These are phyloP conservation scores for Mycteria americana DNA, from an alignment of 2,797 vertebrate species.

Conservation along the genomic window DNA sequence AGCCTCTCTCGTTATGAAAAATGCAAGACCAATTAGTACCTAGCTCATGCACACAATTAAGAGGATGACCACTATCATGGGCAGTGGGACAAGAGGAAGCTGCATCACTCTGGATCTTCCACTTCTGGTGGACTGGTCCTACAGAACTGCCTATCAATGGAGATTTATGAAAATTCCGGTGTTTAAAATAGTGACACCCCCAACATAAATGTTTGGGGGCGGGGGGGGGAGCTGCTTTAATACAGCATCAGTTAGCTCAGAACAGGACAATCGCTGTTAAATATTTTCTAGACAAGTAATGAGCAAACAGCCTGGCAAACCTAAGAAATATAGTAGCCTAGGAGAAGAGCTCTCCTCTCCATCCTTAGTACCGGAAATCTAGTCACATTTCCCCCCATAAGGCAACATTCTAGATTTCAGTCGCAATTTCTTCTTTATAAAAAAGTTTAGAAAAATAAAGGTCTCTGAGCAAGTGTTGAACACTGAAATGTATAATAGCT, in stretches of 20 bases:
- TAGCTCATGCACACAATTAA: not conserved
- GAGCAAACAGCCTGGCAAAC: not conserved
- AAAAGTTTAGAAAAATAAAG: not conserved
- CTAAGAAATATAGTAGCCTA: not conserved
- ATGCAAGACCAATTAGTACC: not conserved
- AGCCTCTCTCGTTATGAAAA: not conserved
- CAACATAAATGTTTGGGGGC: not conserved
- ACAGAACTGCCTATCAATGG: not conserved
- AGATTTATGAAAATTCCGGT: not conserved
- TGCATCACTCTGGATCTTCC: not conserved
- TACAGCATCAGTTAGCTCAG: not conserved
- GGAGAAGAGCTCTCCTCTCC: not conserved
- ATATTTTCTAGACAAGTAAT: not conserved
- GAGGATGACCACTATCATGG: rapidly evolving
- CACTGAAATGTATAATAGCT: not conserved
- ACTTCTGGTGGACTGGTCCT: not conserved
- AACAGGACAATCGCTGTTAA: not conserved
- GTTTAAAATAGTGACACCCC: not conserved
- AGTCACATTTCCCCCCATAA: not conserved
- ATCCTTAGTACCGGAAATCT: not conserved
- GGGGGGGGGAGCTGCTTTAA: not conserved
- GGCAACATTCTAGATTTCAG: not conserved
- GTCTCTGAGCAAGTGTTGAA: not conserved
- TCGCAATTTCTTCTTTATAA: not conserved
- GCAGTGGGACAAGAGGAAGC: not conserved